Conservation (phyloP, 2,797 vertebrate genomes). For the Platalea minor region DNA sequence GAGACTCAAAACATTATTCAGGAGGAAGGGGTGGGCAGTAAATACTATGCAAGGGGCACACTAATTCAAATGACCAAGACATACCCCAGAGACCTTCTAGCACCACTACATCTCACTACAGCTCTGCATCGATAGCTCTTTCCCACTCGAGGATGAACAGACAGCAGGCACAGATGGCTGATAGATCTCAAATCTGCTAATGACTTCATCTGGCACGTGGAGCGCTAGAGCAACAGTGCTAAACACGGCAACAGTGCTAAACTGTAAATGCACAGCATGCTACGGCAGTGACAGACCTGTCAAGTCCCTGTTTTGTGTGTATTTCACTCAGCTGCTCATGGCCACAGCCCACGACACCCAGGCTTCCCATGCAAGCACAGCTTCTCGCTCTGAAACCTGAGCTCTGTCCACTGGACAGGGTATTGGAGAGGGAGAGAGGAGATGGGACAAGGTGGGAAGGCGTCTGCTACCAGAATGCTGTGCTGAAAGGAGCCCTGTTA, state of each 20-base stretch:
- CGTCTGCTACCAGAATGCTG: not conserved
- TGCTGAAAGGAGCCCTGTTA: not conserved
- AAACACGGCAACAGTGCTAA: not conserved
- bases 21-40: not conserved
- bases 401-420: not conserved
- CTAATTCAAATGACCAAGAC: not conserved
- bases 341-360: not conserved
- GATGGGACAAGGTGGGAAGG: not conserved
- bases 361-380: not conserved
- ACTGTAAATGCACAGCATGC: not conserved
- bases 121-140: not conserved
- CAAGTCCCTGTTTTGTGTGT: not conserved
- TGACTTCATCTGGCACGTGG: constrained; percentile 29
- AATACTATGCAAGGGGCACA: not conserved
- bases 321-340: not conserved
- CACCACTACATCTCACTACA: not conserved
- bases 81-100: not conserved
- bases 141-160: not conserved
- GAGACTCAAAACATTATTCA: not conserved
- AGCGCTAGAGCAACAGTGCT: not conserved
- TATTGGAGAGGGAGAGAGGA: not conserved
- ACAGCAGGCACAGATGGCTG: constrained; percentile 24
- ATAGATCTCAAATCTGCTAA: not conserved
- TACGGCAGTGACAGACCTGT: not conserved
- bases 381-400: not conserved